These are phyloP conservation scores for Teleogryllus occipitalis DNA, from an alignment of 1,140 invertebrate genomes.

Conservation along the genomic window DNA sequence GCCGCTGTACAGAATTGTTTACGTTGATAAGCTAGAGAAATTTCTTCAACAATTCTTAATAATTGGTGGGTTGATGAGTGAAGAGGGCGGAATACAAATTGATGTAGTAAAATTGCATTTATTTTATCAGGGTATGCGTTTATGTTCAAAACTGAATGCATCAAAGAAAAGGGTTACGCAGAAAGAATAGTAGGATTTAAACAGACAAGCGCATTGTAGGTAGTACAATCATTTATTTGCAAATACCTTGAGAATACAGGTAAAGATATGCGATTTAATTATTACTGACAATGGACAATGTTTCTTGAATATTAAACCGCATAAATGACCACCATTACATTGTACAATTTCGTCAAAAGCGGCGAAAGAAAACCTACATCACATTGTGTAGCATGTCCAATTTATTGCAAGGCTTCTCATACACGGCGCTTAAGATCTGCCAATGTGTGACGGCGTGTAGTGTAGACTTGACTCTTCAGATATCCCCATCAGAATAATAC, in stretches of 20 bases:
- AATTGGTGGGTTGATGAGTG: no score
- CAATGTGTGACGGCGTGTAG: neutral
- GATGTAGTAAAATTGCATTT: no score
- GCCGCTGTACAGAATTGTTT: no score
- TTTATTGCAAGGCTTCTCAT: neutral
- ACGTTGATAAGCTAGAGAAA: no score
- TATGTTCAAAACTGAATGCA: no score
- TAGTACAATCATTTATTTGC: neutral
- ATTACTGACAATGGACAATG: neutral
- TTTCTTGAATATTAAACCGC: neutral
- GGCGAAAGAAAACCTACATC: neutral
- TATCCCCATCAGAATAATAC: neutral
- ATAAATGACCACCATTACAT: neutral
- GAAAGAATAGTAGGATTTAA: neutral
- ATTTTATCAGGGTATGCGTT: no score
- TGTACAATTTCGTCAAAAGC: neutral
- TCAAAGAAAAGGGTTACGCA: no score
- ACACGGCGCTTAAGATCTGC: neutral
- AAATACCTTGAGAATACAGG: neutral
- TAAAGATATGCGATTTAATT: neutral
- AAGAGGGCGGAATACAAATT: no score
- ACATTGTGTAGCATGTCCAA: neutral
- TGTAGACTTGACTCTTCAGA: neutral
- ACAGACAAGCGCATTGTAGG: neutral
- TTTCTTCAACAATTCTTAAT: no score